Percentiles rank a stretch among this genome's conserved stretches.
Evolutionary conservation across 2,113 vertebrate species (phyloP).

Genomic region (Plecotus auritus): DNA sequence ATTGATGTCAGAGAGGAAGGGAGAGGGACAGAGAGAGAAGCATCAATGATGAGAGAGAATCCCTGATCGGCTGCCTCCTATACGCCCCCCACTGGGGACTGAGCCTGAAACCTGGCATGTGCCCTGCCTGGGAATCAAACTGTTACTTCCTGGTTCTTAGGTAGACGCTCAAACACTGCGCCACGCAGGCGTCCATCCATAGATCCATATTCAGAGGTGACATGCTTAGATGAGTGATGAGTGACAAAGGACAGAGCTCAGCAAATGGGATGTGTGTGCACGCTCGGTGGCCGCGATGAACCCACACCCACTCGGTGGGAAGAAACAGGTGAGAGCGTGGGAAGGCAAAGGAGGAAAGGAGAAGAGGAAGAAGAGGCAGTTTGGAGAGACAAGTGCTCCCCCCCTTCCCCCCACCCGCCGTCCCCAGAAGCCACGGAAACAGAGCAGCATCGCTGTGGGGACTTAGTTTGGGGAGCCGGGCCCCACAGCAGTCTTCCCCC

Average conservation of each 20-base stretch:
- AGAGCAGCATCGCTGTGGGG: neutral
- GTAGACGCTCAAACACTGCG: too few relatives aligned
- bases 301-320: neutral
- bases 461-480: neutral
- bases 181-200: accelerated
- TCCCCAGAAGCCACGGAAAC: neutral
- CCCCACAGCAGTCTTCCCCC: too few relatives aligned
- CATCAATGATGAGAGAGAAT: too few relatives aligned
- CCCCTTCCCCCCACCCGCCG: neutral
- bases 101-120: too few relatives aligned
- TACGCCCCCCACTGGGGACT: too few relatives aligned
- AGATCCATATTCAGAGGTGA: neutral
- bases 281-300: accelerated
- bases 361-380: neutral
- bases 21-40: too few relatives aligned
- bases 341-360: neutral
- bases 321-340: neutral
- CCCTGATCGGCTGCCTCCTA: too few relatives aligned
- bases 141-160: too few relatives aligned
- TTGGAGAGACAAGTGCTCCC: neutral
- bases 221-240: neutral
- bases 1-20: too few relatives aligned
- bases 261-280: neutral
- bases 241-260: neutral
- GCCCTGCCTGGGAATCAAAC: too few relatives aligned